Conservation (phyloP, 2,797 vertebrate species). For the Oryzias dopingdopingensis region DNA sequence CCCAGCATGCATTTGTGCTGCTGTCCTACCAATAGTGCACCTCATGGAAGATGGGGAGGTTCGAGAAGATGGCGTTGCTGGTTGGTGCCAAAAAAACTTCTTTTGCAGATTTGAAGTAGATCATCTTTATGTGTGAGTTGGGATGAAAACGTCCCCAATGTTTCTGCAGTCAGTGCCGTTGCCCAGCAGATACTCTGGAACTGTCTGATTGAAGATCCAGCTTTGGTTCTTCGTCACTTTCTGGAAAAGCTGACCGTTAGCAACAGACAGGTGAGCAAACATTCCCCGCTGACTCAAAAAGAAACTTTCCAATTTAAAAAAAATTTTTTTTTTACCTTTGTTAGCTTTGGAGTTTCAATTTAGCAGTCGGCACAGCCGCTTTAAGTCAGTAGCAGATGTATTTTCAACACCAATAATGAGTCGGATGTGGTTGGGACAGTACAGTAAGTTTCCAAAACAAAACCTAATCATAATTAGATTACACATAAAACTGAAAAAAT, state of each 20-base stretch:
- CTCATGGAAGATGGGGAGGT: slow-evolving; percentile 98
- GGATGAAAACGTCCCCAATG: background rate
- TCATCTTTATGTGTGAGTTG: background rate
- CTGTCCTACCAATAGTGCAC: slow-evolving; percentile 95
- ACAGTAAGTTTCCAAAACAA: too few species aligned
- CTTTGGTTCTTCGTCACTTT: slow-evolving; percentile 95
- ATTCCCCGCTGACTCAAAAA: too few species aligned
- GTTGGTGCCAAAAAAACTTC: slow-evolving; percentile 59
- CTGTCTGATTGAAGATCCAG: slow-evolving; percentile 97
- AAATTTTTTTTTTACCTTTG: too few species aligned
- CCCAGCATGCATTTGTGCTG: slow-evolving; percentile 98
- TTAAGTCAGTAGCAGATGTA: too few species aligned
- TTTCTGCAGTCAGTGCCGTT: slow-evolving; percentile 88
- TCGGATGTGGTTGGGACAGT: too few species aligned
- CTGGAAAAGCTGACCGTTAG: slow-evolving; percentile 97
- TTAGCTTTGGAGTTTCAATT: too few species aligned
- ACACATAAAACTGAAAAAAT: too few species aligned
- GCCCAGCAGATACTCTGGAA: slow-evolving; percentile 99
- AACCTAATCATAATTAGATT: too few species aligned
- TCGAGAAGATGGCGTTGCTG: slow-evolving; percentile 95
- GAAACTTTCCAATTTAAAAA: too few species aligned
- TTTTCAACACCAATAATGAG: too few species aligned
- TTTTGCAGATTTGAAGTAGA: background rate
- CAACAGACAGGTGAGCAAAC: slow-evolving; percentile 88
- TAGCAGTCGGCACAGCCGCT: too few species aligned